Evolutionary conservation across 2,113 vertebrate genomes (phyloP).

Genomic region (Oxygymnocypris stewartii): DNA sequence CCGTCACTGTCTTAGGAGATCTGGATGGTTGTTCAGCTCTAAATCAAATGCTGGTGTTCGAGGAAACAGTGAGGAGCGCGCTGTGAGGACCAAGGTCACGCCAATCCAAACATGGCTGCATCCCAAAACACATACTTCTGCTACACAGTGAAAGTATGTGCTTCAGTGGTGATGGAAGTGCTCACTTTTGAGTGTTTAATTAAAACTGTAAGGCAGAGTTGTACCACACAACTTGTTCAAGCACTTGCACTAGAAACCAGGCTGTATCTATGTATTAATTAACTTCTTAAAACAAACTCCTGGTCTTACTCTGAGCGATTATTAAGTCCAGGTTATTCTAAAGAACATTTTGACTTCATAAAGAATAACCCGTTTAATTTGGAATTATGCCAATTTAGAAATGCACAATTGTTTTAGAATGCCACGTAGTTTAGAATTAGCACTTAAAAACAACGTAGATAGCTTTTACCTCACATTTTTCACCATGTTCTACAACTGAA

Average conservation of each 20-base stretch:
- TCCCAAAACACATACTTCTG: conserved; percentile 34
- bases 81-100: background rate
- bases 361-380: background rate
- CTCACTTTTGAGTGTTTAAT: background rate
- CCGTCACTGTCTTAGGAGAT: background rate
- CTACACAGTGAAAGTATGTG: conserved; percentile 46
- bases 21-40: background rate
- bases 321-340: background rate
- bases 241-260: background rate
- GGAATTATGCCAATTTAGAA: background rate
- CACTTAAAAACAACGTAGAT: no score
- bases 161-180: background rate
- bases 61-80: background rate
- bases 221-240: background rate
- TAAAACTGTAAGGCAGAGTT: background rate
- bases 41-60: background rate
- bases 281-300: background rate
- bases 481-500: background rate
- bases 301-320: background rate
- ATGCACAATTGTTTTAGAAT: background rate
- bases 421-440: background rate
- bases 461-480: no score
- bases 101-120: background rate
- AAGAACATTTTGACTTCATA: background rate
- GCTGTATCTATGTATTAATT: background rate